Evolutionary conservation across 1,140 invertebrate species (phyloP), one percentile per base, ranked within the genome.

Genomic region (Brachionus calyciflorus): DNA sequence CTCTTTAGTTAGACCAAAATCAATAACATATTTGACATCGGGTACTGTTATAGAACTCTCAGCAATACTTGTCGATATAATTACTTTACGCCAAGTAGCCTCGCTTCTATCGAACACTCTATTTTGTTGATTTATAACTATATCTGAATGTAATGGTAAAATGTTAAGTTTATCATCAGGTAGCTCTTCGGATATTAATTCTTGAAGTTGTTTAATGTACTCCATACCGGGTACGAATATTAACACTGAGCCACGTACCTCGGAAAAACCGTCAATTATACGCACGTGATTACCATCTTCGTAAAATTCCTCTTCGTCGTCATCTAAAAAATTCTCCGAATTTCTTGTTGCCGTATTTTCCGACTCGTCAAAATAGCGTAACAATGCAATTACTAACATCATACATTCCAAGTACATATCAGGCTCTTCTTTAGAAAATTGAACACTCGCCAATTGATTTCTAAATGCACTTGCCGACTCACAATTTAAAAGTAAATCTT

Each of bases 1-100:
- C 44, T 89, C 87, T 86, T 96, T 97, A 30, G 92, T 93, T 14
- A 97, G 85, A 84, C 94, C 97, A 84, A 94, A 97, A 85, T 98
- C 96, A 80, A 98, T 92, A 5, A 98, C 93, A 57, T 68, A 77
- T 53, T 53, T 48, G 7, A 77, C 76, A 33, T 60, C 84, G 24
- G 84, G 81, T 1, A 86, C 83, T 21, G 84, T 86, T 51, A 86
- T 84, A 24, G 84, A 86, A 76, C 83, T 84, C 76, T 86, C 84
- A 46, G 84, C 84, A 77, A 86, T 84, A 78, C 85, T 86, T 48
- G 84, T 86, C 1, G 84, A 84, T 10, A 86, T 73, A 51, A 86
- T 86, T 4, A 84, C 83, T 80, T 84, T 84, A 78, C 83, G 81
- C 37, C 77, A 78, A 14, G 82, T 81, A 3, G 73, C 37, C 14